Conservation (phyloP, 2,888 invertebrate genomes). For the Apamea epomidion region DNA sequence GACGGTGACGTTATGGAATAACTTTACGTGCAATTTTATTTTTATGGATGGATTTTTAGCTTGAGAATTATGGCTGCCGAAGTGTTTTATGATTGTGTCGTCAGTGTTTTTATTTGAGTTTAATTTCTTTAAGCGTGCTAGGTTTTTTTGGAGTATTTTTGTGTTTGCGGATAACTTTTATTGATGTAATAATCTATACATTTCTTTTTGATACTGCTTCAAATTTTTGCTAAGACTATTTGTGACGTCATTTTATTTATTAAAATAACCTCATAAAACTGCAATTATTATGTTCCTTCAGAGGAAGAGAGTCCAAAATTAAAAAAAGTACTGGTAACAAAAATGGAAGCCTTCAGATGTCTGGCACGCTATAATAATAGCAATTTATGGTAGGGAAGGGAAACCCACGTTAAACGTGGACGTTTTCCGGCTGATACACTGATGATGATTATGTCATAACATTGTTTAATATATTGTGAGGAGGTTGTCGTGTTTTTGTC, state of each 20-base stretch:
- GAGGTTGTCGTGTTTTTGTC: background rate
- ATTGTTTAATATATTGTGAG: slow-evolving; percentile 21
- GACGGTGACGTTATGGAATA: slow-evolving; percentile 72
- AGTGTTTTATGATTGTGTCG: slow-evolving; percentile 53
- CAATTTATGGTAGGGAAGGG: slow-evolving; percentile 29
- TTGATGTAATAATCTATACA: slow-evolving; percentile 14
- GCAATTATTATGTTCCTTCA: background rate
- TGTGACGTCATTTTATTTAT: background rate
- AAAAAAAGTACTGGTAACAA: slow-evolving; percentile 21
- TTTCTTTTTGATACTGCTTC: background rate
- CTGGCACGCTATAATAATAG: slow-evolving; percentile 29
- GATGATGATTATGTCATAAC: slow-evolving; percentile 51
- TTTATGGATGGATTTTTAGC: slow-evolving; percentile 63
- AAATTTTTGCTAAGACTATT: background rate
- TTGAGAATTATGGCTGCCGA: slow-evolving; percentile 39
- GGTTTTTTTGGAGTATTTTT: slow-evolving; percentile 10
- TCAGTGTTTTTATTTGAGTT: slow-evolving; percentile 46
- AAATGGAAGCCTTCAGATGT: slow-evolving; percentile 17
- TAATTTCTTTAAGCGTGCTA: slow-evolving; percentile 48
- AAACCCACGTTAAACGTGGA: slow-evolving; percentile 17
- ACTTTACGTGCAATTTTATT: slow-evolving; percentile 67
- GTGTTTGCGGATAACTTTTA: slow-evolving; percentile 23
- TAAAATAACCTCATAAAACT: background rate
- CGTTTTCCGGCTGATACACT: slow-evolving; percentile 39
- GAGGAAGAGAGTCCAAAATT: background rate